A percentile compares a stretch with the other conserved stretches of the same genome.
These are phyloP conservation scores for Diplosoma virens DNA, from an alignment of 23 tunicate genomes.

Conservation along the genomic window DNA sequence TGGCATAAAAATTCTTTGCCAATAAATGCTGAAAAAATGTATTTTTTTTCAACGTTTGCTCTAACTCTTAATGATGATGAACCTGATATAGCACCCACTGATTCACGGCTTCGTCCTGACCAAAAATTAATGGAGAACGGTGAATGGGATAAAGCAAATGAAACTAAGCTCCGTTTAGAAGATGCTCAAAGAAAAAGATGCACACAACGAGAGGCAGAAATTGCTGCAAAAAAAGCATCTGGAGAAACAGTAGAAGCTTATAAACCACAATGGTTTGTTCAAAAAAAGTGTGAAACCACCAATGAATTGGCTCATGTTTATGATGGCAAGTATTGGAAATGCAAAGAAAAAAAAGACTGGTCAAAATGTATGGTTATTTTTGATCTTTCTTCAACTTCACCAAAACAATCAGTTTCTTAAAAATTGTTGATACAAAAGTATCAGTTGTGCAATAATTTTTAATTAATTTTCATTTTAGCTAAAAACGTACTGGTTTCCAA, in stretches of 20 bases:
- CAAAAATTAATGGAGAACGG: conserved; percentile 91
- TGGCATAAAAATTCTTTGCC: conserved; percentile 58
- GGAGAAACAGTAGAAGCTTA: conserved; percentile 57
- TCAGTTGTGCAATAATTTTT: no score
- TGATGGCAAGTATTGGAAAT: conserved; percentile 71
- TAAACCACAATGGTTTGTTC: conserved; percentile 83
- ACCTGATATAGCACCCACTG: conserved; percentile 89
- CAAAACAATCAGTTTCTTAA: no score
- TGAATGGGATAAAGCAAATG: conserved; percentile 92
- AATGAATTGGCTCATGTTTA: conserved; percentile 43
- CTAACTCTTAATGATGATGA: conserved; percentile 75
- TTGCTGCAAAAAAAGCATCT: conserved; percentile 36
- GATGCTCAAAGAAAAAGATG: conserved; percentile 88
- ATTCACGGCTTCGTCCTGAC: conserved; percentile 80
- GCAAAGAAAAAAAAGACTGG: conserved; percentile 84
- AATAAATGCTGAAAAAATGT: conserved; percentile 81
- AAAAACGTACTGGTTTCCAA: no score
- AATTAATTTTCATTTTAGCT: no score
- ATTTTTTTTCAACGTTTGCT: conserved; percentile 73
- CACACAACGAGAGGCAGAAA: conserved; percentile 58
- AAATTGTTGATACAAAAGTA: no score
- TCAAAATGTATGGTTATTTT: conserved; percentile 53
- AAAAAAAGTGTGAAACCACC: conserved; percentile 42
- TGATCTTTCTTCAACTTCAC: conserved; percentile 35
- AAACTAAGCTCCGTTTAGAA: conserved; percentile 71